phyloP scores from a whole-genome alignment of 2,888 invertebrate genomes.

The Dasypolia templi region DNA sequence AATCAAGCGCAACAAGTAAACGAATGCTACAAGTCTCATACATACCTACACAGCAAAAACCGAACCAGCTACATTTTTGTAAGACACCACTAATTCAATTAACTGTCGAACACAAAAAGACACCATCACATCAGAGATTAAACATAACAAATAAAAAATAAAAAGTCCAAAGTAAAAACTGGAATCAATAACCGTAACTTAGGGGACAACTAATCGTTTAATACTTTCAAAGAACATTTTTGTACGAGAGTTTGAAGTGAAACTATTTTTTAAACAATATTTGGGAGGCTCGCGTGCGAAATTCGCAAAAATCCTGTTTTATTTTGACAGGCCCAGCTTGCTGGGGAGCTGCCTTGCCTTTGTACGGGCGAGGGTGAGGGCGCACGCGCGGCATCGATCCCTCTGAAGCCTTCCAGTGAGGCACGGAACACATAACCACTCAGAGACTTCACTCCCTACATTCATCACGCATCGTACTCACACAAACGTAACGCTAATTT shows the following conservation, averaged over 20 bases:
- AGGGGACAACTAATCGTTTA: slow-evolving; percentile 22
- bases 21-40: slow-evolving; percentile 78
- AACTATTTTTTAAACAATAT: slow-evolving; percentile 51
- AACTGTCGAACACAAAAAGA: slow-evolving; percentile 71
- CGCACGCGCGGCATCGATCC: slow-evolving; percentile 88
- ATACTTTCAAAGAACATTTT: slow-evolving; percentile 53
- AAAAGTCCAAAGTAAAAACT: slow-evolving; percentile 51
- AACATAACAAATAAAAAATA: slow-evolving; percentile 65
- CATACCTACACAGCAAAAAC: slow-evolving; percentile 70
- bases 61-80: slow-evolving; percentile 81
- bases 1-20: slow-evolving; percentile 86
- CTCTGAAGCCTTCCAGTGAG: slow-evolving; percentile 73
- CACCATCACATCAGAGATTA: slow-evolving; percentile 71
- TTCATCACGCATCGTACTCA: slow-evolving; percentile 35
- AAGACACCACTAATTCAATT: slow-evolving; percentile 74
- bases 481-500: slow-evolving; percentile 29
- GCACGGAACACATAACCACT: slow-evolving; percentile 60
- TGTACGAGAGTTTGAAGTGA: slow-evolving; percentile 2
- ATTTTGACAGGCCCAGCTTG: slow-evolving; percentile 85
- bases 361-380: slow-evolving; percentile 78
- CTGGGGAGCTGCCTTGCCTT: slow-evolving; percentile 82
- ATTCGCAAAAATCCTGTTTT: slow-evolving; percentile 79
- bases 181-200: slow-evolving; percentile 46
- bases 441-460: slow-evolving; percentile 31
- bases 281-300: slow-evolving; percentile 70